A percentile compares a stretch with the other conserved stretches of the same genome.
Conservation (phyloP, 2,888 invertebrate species). For the Xylophagus ater region DNA sequence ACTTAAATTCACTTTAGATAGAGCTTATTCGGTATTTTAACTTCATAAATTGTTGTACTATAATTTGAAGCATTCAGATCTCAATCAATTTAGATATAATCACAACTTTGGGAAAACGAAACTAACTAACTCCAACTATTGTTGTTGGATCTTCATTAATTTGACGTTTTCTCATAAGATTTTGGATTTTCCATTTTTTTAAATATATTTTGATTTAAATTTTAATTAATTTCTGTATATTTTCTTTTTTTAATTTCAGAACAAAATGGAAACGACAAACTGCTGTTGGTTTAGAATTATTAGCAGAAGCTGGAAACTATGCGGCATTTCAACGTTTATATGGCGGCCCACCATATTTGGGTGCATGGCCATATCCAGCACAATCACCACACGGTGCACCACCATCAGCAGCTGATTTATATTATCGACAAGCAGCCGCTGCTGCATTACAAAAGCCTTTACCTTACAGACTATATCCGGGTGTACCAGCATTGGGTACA, state of each 20-base stretch:
- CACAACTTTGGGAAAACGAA: constrained; percentile 13
- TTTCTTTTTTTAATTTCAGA: constrained; percentile 39
- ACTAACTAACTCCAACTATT: background rate
- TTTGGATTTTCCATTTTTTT: constrained; percentile 8
- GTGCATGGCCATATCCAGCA: constrained; percentile 49
- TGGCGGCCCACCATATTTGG: constrained; percentile 59
- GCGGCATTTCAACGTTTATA: constrained; percentile 96
- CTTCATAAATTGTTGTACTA: no score
- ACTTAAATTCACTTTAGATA: no score
- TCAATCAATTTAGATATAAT: constrained; percentile 15
- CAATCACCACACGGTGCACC: constrained; percentile 51
- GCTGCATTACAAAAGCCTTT: constrained; percentile 79
- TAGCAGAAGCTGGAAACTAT: constrained; percentile 95
- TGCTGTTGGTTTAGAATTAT: constrained; percentile 89
- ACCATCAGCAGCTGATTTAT: constrained; percentile 63
- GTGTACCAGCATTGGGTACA: constrained; percentile 33
- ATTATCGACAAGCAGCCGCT: constrained; percentile 72
- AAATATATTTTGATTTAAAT: background rate
- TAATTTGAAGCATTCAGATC: constrained; percentile 3
- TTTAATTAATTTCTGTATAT: constrained; percentile 9
- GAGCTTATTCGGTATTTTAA: no score
- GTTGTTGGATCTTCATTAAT: no score
- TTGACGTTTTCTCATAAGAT: constrained; percentile 9
- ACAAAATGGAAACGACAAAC: constrained; percentile 99
- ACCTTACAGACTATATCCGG: constrained; percentile 51